phyloP scores from a whole-genome alignment of 2,888 invertebrate species.

The Lycophotia porphyrea region DNA sequence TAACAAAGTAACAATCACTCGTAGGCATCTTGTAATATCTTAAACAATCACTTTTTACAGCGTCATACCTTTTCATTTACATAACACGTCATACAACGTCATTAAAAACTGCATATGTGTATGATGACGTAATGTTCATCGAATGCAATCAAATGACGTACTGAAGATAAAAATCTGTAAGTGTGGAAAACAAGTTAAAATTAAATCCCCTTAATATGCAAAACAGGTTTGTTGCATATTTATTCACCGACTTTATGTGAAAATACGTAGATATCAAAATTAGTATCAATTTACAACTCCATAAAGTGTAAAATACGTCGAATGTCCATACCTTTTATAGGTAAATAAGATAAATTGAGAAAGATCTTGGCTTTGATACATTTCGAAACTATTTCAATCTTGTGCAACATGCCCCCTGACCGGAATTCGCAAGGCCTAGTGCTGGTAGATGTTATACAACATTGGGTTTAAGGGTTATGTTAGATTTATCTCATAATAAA shows the following conservation, averaged over 20 bases:
- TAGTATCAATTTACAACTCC: slow-evolving; percentile 55
- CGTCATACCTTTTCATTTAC: slow-evolving; percentile 5
- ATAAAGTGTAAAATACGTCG: slow-evolving; percentile 45
- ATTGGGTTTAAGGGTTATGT: slow-evolving; percentile 12
- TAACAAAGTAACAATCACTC: not conserved
- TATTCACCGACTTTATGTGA: slow-evolving; percentile 44
- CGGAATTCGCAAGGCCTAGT: slow-evolving; percentile 36
- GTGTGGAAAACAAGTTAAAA: slow-evolving; percentile 52
- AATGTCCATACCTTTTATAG: slow-evolving; percentile 50
- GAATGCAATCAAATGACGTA: slow-evolving; percentile 37
- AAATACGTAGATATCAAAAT: slow-evolving; percentile 58
- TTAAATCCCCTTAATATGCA: slow-evolving; percentile 28
- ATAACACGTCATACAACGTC: slow-evolving; percentile 15
- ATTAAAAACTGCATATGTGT: slow-evolving; percentile 17
- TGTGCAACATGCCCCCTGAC: slow-evolving; percentile 48
- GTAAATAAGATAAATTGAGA: slow-evolving; percentile 48
- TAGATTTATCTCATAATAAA: slow-evolving; percentile 27
- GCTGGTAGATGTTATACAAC: slow-evolving; percentile 18
- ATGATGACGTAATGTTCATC: slow-evolving; percentile 44
- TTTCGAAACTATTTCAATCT: slow-evolving; percentile 44
- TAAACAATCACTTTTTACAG: not conserved
- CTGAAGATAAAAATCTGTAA: slow-evolving; percentile 28
- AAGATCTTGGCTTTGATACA: slow-evolving; percentile 49
- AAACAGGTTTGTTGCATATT: slow-evolving; percentile 60
- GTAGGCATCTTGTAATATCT: not conserved